Conservation (phyloP, 2,888 invertebrate genomes). For the Maniola hyperantus region DNA sequence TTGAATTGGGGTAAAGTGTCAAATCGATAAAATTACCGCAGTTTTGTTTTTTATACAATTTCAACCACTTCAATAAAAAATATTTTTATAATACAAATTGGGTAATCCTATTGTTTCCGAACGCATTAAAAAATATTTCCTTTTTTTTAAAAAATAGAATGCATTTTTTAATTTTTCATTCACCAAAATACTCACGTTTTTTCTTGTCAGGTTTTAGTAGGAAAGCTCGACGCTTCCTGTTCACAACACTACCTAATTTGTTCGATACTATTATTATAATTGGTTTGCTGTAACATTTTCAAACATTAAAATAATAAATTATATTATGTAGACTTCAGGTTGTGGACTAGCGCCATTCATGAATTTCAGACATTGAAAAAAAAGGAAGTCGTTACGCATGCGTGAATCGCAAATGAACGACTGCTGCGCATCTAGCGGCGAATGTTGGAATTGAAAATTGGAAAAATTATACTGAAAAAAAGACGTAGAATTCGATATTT, state of each 20-base stretch:
- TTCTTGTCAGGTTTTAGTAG: constrained; percentile 68
- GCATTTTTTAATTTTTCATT: constrained; percentile 13
- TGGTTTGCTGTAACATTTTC: constrained; percentile 69
- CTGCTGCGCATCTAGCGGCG: constrained; percentile 42
- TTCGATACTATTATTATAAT: constrained; percentile 60
- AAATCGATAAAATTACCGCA: constrained; percentile 84
- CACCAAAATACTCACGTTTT: constrained; percentile 57
- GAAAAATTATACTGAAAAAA: no score
- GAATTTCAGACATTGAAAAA: constrained; percentile 68
- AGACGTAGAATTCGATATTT: background rate
- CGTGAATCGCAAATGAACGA: constrained; percentile 48
- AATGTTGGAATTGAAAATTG: background rate
- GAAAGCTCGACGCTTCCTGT: constrained; percentile 49
- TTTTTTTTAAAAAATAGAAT: constrained; percentile 11
- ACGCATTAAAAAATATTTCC: background rate
- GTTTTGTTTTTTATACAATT: constrained; percentile 63
- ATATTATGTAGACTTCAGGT: constrained; percentile 62
- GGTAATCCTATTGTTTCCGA: background rate
- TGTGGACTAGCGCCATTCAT: constrained; percentile 76
- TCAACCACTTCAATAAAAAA: background rate
- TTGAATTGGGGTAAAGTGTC: constrained; percentile 64
- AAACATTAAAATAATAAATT: constrained; percentile 65
- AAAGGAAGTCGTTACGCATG: constrained; percentile 66
- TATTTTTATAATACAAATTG: background rate
- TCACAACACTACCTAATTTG: constrained; percentile 75